Evolutionary conservation across 2,113 vertebrate genomes (phyloP), one percentile per base, ranked within the genome.

Genomic region (Phalacrocorax carbo): DNA sequence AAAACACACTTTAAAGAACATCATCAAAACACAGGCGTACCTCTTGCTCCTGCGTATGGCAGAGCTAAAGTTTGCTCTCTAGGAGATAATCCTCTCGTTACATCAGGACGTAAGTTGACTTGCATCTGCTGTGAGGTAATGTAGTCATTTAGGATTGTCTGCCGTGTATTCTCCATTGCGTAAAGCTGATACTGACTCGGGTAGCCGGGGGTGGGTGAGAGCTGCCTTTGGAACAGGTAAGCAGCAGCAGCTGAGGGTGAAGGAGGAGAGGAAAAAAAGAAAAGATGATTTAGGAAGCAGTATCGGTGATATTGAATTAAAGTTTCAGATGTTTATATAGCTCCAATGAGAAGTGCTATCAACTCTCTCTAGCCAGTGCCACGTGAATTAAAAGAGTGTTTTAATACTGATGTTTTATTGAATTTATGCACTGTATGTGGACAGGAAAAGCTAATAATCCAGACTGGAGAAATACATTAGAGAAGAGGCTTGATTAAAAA

Each of bases 81-180:
- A 57, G 99, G 99, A 26, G 99, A 99, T 78, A 99, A 93, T 6
- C 99, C 99, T 93, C 99, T 97, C 40, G 98, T 97, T 65, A 99
- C 97, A 49, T 99, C 99, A 3, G 99, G 98, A 46, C 99, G 98
- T 36, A 99, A 98, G 93, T 99, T 99, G 94, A 99, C 99, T 89
- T 99, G 99, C 99, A 99, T 99, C 98, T 99, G 99, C 97, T 99
- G 99, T 48, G 99, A 99, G 62, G 99, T 99, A 98, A 99, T 99
- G 95, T 99, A 99, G 96, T 99, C 99, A 3, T 99, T 99, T 42
- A 99, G 98, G 97, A 99, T 99, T 95, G 99, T 99, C 98, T 99
- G 99, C 10, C 99, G 98, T 0, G 99, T 99, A 92, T 99, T 99
- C 98, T 99, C 99, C 99, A 99, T 99, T 23, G 99, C 99, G 15